Base-by-base conservation (phyloP, 2,888 invertebrate species). In the Eustalomyia histrio region DNA sequence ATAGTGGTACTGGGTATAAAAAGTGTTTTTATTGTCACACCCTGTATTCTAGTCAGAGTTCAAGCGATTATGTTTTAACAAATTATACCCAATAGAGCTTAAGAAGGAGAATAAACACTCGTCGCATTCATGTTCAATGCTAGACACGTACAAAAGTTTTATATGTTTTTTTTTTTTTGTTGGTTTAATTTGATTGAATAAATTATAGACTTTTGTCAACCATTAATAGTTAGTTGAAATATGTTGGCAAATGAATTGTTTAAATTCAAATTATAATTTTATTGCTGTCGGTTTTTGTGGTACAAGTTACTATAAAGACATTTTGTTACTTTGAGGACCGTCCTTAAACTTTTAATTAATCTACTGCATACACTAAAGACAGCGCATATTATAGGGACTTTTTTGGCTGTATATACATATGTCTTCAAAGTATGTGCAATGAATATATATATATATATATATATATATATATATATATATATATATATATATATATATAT, bases 61-160 rank as follows among this genome's bases (percentile, higher is more conserved):
- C 12, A 39, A 29, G 29, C 29, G 39, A 39, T 12, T 39, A 18
- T 18, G 7, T n/a, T 55, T 29, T n/a, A 14, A 55, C 24, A 55
- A 55, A 55, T 18, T 24, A 24, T 18, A 12, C 55, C 24, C 18
- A 7, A 21, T 52, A 52, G 5, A 52, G 18, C 0, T 29, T 4
- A 29, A 29, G 7, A 29, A 7, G 6, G 18, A 52, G 9, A 18
- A 55, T 24, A 18, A n/a, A 14, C 55, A n/a, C 12, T 21, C 9
- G 5, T 24, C 21, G 21, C 16, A 55, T 24, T 24, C 10, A 39
- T 39, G 12, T 24, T 55, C 2, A 55, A 55, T 55, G 21, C 24
- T 14, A 55, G 55, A 24, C 24, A 55, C 55, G 55, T 21, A 24
- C 24, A 21, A 55, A 55, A 24, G 55, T 55, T 55, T 50, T n/a